These are phyloP conservation scores for Phyto melanocephala DNA, from an alignment of 2,888 invertebrate species.

Conservation along the genomic window DNA sequence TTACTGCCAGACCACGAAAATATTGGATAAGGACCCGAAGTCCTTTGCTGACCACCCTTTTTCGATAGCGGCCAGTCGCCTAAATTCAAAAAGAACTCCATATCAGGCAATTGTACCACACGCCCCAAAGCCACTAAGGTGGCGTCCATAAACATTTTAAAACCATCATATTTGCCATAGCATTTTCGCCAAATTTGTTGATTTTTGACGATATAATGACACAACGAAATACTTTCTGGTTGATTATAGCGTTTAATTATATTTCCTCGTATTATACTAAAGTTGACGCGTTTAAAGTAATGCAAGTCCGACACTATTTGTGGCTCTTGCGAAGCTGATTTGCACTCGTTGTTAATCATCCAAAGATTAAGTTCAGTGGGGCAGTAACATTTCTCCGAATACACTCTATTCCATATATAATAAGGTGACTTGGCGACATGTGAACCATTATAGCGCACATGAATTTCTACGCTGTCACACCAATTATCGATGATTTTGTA, in stretches of 20 bases:
- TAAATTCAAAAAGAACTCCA: slow-evolving; percentile 94
- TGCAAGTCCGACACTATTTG: slow-evolving; percentile 87
- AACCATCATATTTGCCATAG: slow-evolving; percentile 96
- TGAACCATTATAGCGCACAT: slow-evolving; percentile 80
- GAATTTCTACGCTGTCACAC: slow-evolving; percentile 85
- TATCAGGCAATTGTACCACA: slow-evolving; percentile 89
- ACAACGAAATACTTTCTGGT: slow-evolving; percentile 90
- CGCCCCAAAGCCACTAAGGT: slow-evolving; percentile 89
- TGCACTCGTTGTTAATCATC: slow-evolving; percentile 85
- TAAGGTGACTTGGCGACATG: slow-evolving; percentile 77
- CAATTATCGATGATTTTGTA: slow-evolving; percentile 89
- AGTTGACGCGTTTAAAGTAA: slow-evolving; percentile 85
- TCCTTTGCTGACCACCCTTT: slow-evolving; percentile 77
- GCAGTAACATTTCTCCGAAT: slow-evolving; percentile 92
- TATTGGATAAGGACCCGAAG: slow-evolving; percentile 85
- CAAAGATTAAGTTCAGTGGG: slow-evolving; percentile 84
- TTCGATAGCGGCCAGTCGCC: slow-evolving; percentile 96
- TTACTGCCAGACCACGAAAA: slow-evolving; percentile 98
- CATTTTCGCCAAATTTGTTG: slow-evolving; percentile 92
- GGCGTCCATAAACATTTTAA: slow-evolving; percentile 96
- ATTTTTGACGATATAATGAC: slow-evolving; percentile 91
- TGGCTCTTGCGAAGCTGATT: slow-evolving; percentile 80
- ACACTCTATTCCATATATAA: slow-evolving; percentile 80
- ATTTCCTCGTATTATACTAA: slow-evolving; percentile 83
- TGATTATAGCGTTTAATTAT: slow-evolving; percentile 86